These are phyloP conservation scores for Phylloscopus collybita DNA, from an alignment of 2,797 vertebrate genomes.

Conservation along the genomic window DNA sequence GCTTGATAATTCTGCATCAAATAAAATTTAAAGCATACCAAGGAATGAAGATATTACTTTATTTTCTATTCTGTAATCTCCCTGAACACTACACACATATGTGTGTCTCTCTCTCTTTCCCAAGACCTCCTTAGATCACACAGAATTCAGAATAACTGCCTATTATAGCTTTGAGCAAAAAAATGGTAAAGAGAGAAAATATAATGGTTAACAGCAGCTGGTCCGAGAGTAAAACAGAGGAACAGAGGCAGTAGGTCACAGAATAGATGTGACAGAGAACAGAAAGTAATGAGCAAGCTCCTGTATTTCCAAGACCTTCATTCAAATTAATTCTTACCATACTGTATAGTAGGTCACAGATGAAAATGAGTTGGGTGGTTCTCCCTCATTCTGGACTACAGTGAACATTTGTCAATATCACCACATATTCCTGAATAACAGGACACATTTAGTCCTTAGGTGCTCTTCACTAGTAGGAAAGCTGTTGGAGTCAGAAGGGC, in stretches of 20 bases:
- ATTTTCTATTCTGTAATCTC: not conserved
- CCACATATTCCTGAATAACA: not conserved
- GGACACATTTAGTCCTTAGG: not conserved
- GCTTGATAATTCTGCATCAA: conserved; percentile 37
- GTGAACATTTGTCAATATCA: conserved; percentile 37
- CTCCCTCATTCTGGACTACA: not conserved
- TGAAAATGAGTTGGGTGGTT: conserved; percentile 23
- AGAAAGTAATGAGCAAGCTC: conserved; percentile 64
- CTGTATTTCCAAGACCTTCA: conserved; percentile 39
- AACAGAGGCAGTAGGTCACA: conserved; percentile 61
- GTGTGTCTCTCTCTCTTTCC: not conserved
- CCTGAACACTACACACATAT: not conserved
- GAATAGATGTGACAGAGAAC: conserved; percentile 58
- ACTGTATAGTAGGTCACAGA: not conserved
- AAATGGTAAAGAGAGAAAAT: conserved; percentile 46
- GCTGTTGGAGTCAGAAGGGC: not conserved
- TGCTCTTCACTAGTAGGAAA: not conserved
- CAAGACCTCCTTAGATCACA: not conserved
- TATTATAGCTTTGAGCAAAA: conserved; percentile 49
- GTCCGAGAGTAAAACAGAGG: conserved; percentile 62
- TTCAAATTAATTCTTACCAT: conserved; percentile 58
- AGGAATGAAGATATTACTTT: conserved; percentile 9
- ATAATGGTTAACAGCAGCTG: conserved; percentile 55
- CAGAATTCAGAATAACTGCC: conserved; percentile 33
- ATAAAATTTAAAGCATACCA: not conserved